A percentile compares a stretch with the other conserved stretches of the same genome.
Evolutionary conservation across 2,888 invertebrate genomes (phyloP).

Genomic region (Leptarthrus brevirostris): DNA sequence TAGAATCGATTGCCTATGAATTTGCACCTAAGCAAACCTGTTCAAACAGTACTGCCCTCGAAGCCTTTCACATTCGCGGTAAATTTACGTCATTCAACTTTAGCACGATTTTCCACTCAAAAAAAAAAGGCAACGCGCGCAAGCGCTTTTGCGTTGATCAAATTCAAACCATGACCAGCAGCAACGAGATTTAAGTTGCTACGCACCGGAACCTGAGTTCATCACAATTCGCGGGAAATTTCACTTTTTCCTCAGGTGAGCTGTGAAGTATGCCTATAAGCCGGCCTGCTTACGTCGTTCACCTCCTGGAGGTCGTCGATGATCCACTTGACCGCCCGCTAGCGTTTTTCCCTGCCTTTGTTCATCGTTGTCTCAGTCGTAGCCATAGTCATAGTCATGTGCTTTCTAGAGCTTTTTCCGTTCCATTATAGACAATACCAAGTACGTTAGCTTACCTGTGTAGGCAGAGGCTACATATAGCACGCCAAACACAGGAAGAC

Average conservation of each 20-base stretch:
- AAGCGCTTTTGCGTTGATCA: constrained; percentile 15
- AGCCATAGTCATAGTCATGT: background rate
- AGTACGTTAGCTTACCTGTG: constrained; percentile 1
- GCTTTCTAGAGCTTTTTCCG: background rate
- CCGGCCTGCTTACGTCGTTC: background rate
- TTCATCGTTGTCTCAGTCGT: background rate
- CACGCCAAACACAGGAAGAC: constrained; percentile 10
- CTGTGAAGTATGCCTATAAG: constrained; percentile 12
- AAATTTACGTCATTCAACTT: constrained; percentile 3
- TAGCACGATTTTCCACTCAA: constrained; percentile 2
- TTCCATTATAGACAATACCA: background rate
- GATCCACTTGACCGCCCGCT: background rate
- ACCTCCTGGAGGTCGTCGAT: constrained; percentile 16
- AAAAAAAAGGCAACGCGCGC: background rate
- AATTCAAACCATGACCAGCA: constrained; percentile 37
- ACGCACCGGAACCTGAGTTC: constrained; percentile 26
- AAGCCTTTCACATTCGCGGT: constrained; percentile 14
- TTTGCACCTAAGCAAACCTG: constrained; percentile 14
- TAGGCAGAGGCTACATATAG: constrained; percentile 2
- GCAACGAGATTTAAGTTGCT: constrained; percentile 38
- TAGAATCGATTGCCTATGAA: background rate
- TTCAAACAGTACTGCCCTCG: background rate
- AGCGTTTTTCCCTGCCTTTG: background rate
- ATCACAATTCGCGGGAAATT: constrained; percentile 16
- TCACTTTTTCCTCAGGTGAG: constrained; percentile 38